These are phyloP conservation scores for Thalassarche chlororhynchos DNA, from an alignment of 2,113 vertebrate species.

Conservation along the genomic window DNA sequence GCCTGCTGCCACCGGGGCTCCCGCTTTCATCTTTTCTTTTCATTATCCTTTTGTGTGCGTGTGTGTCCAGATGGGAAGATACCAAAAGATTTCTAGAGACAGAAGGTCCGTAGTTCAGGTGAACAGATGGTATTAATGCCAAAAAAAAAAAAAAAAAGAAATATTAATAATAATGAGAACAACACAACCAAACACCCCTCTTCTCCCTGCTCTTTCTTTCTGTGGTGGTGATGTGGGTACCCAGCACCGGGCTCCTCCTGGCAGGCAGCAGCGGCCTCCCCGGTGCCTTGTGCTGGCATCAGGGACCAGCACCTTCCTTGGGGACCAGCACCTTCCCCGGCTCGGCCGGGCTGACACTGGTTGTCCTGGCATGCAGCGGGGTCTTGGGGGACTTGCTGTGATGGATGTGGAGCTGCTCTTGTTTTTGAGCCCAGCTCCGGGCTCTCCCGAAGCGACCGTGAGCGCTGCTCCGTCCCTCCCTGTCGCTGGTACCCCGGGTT, in stretches of 20 bases:
- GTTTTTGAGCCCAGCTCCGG: background rate
- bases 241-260: background rate
- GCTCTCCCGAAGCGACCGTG: fast-evolving
- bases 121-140: constrained; percentile 57
- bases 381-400: background rate
- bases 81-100: constrained; percentile 52
- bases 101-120: constrained; percentile 59
- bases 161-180: constrained; percentile 46
- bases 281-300: background rate
- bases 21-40: background rate
- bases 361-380: background rate
- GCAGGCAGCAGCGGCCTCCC: background rate
- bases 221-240: background rate
- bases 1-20: background rate
- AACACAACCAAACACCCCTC: constrained; percentile 45
- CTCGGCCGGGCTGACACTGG: background rate
- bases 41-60: constrained; percentile 2
- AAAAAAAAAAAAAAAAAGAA: constrained; percentile 12
- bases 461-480: fast-evolving
- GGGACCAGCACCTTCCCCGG: background rate
- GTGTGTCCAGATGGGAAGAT: constrained; percentile 36
- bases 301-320: background rate
- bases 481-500: fast-evolving
- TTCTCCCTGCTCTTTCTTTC: constrained; percentile 53
- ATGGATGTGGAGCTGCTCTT: background rate